These are phyloP conservation scores for Oncorhynchus clarkii DNA, from an alignment of 2,113 vertebrate genomes.

Conservation along the genomic window DNA sequence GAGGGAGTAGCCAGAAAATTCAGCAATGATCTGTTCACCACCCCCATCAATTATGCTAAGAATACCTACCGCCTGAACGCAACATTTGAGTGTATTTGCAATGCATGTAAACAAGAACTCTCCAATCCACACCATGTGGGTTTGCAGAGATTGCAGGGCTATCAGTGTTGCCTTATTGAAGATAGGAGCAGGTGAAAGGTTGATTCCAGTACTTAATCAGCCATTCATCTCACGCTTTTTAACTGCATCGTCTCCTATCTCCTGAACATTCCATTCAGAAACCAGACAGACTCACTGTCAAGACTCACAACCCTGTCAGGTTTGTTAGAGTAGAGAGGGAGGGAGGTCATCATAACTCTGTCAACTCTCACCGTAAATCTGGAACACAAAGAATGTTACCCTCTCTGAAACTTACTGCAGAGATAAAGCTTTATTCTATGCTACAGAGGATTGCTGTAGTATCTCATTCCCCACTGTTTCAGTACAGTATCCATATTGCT, in stretches of 20 bases:
- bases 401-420: too few species aligned
- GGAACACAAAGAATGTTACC: too few species aligned
- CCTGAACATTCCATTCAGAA: not conserved
- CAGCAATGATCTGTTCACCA: not conserved
- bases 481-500: constrained; percentile 21
- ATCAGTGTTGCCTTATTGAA: not conserved
- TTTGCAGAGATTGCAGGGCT: not conserved
- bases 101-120: not conserved
- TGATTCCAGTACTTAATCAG: not conserved
- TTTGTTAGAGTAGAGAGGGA: too few species aligned
- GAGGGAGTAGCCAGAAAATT: not conserved
- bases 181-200: not conserved
- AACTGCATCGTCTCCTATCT: not conserved
- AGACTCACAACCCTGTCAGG: too few species aligned
- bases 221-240: not conserved
- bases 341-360: too few species aligned
- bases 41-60: not conserved
- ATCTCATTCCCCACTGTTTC: not conserved
- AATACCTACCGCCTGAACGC: not conserved
- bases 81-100: not conserved
- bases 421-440: too few species aligned
- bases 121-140: not conserved
- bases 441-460: not conserved
- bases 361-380: too few species aligned
- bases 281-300: too few species aligned